Conservation (phyloP, 2,113 vertebrate genomes). For the Alces alces region DNA sequence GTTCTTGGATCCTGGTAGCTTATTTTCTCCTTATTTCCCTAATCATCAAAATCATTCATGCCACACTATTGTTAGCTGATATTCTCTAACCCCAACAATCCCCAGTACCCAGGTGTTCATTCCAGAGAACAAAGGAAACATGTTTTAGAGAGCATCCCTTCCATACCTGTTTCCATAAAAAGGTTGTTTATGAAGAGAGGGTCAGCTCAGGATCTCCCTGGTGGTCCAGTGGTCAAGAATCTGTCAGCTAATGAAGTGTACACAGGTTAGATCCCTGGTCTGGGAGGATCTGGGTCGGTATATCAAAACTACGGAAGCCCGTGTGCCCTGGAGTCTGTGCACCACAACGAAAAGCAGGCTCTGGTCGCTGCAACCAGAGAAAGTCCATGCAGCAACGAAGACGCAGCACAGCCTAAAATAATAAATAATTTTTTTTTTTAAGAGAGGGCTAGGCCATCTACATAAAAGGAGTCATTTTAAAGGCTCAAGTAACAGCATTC, state of each 20-base stretch:
- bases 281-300: not conserved
- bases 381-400: not conserved
- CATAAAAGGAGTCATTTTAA: not conserved
- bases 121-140: not conserved
- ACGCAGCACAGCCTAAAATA: not conserved
- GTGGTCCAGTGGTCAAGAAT: not conserved
- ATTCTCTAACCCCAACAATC: not conserved
- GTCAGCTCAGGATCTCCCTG: not conserved
- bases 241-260: not conserved
- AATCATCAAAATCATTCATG: not conserved
- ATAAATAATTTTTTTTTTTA: not conserved
- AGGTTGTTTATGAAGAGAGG: not conserved
- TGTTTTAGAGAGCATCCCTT: not conserved
- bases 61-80: not conserved
- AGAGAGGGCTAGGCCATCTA: not conserved
- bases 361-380: not conserved
- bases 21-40: not conserved
- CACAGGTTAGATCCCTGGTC: not conserved
- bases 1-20: not conserved
- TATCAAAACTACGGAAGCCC: not conserved
- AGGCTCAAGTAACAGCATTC: not conserved
- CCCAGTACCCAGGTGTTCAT: not conserved
- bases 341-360: not conserved
- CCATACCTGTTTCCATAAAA: not conserved
- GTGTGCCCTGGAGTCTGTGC: not conserved